Evolutionary conservation across 2,113 vertebrate species (phyloP).

Genomic region (Psephotus haematonotus): DNA sequence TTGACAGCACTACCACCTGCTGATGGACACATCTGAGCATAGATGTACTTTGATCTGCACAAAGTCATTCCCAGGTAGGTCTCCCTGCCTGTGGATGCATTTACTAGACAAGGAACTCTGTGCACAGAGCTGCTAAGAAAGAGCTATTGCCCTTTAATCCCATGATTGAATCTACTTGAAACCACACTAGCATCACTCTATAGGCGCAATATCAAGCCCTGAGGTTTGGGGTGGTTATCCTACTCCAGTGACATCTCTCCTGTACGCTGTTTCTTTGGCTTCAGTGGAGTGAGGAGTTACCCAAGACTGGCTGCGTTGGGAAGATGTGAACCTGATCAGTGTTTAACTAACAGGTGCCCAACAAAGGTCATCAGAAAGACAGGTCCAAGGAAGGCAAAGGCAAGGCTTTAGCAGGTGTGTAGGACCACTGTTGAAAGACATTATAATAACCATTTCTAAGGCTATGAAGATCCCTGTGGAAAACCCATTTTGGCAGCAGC

Average conservation of each 20-base stretch:
- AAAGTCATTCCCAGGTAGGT: not conserved
- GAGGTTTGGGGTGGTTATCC: not conserved
- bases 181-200: not conserved
- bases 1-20: not conserved
- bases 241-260: not conserved
- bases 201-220: not conserved
- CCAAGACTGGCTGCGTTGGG: not conserved
- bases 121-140: not conserved
- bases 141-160: not conserved
- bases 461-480: constrained; percentile 2
- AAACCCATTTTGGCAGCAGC: constrained; percentile 7
- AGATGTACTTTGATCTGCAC: not conserved
- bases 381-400: not conserved
- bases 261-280: not conserved
- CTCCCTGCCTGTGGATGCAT: not conserved
- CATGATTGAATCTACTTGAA: not conserved
- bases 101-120: not conserved
- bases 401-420: not conserved
- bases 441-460: not conserved
- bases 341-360: constrained; percentile 4
- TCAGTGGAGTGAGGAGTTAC: not conserved
- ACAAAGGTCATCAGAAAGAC: not conserved
- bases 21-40: not conserved
- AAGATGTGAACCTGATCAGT: not conserved
- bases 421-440: not conserved